A percentile compares a stretch with the other conserved stretches of the same genome.
Evolutionary conservation across 1,140 invertebrate genomes (phyloP).

Genomic region (Apis dorsata): DNA sequence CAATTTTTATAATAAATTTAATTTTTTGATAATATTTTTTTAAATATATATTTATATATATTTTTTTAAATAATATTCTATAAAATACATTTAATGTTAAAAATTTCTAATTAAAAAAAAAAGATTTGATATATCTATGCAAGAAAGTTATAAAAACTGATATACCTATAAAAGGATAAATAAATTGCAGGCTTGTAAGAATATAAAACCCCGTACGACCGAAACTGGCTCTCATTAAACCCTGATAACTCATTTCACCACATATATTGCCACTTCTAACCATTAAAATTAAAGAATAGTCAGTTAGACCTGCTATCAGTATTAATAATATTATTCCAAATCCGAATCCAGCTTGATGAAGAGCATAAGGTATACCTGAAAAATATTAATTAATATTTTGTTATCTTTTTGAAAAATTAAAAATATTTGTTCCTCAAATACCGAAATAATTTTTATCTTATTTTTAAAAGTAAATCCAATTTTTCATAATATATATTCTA

Average conservation of each 20-base stretch:
- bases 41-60: too few relatives aligned
- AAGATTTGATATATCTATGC: too few relatives aligned
- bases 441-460: not conserved
- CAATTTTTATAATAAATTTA: not conserved
- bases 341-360: slow-evolving; percentile 90
- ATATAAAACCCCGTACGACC: slow-evolving; percentile 90
- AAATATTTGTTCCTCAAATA: not conserved
- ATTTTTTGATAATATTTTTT: too few relatives aligned
- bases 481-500: not conserved
- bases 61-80: too few relatives aligned
- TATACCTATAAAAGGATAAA: slow-evolving; percentile 93
- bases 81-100: too few relatives aligned
- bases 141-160: not conserved
- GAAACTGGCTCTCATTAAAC: slow-evolving; percentile 91
- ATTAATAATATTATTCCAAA: slow-evolving; percentile 87
- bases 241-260: slow-evolving; percentile 91
- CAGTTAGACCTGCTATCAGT: slow-evolving; percentile 89
- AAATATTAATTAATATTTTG: slow-evolving; percentile 41
- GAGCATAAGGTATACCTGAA: slow-evolving; percentile 90
- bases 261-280: slow-evolving; percentile 90
- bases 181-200: slow-evolving; percentile 89
- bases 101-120: too few relatives aligned
- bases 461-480: not conserved
- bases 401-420: not conserved
- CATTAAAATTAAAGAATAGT: slow-evolving; percentile 92